phyloP scores from a whole-genome alignment of 2,888 invertebrate species.

The Artemia sinica region DNA sequence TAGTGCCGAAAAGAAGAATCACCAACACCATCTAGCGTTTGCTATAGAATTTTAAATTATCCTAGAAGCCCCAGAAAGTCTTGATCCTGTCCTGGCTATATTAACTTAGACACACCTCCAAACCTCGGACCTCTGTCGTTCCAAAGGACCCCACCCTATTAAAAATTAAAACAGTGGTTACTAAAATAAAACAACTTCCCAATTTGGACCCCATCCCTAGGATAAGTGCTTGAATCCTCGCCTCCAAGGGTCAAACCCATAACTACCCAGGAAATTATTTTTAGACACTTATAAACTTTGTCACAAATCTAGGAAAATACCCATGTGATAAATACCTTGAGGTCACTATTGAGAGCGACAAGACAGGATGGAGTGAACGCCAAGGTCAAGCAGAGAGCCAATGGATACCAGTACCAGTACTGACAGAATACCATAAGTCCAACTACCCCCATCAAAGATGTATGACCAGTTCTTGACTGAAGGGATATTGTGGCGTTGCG shows the following conservation, averaged over 20 bases:
- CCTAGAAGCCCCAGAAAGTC: too few relatives aligned
- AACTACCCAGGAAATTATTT: constrained; percentile 9
- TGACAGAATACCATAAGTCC: constrained; percentile 94
- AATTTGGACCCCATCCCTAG: background rate
- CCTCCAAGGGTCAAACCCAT: background rate
- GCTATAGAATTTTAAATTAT: too few relatives aligned
- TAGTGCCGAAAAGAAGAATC: too few relatives aligned
- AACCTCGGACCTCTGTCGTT: too few relatives aligned
- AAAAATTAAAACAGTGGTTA: too few relatives aligned
- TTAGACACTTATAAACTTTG: constrained; percentile 15
- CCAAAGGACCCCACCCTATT: too few relatives aligned
- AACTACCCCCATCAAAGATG: constrained; percentile 89
- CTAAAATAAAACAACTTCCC: background rate
- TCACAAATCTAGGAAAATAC: constrained; percentile 5
- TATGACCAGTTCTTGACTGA: constrained; percentile 89
- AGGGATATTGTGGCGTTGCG: constrained; percentile 88
- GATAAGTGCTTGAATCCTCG: background rate
- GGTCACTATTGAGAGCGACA: constrained; percentile 78
- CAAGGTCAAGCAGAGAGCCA: constrained; percentile 82
- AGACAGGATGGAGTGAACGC: constrained; percentile 91
- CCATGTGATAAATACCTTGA: constrained; percentile 39
- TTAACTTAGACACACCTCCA: too few relatives aligned
- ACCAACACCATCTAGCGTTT: too few relatives aligned
- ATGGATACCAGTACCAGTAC: constrained; percentile 99
- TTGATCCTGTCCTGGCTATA: too few relatives aligned